These are phyloP conservation scores for Heliothis peltigera DNA, from an alignment of 2,888 invertebrate genomes.

Conservation along the genomic window DNA sequence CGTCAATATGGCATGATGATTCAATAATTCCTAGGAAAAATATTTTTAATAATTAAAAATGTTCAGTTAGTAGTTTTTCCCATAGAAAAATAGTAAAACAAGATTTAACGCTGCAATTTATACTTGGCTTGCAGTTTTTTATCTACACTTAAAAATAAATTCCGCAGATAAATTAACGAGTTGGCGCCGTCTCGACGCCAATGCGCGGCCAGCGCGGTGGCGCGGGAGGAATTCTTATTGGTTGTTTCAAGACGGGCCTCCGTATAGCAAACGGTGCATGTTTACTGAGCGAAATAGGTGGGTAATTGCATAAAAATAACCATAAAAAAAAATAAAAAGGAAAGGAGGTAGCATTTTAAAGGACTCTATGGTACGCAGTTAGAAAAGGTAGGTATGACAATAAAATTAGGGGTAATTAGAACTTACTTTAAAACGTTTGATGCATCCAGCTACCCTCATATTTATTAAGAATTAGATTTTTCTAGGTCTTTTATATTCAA, in stretches of 20 bases:
- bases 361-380: conserved; percentile 16
- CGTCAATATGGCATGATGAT: not conserved
- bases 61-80: not conserved
- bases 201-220: conserved; percentile 57
- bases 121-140: conserved; percentile 25
- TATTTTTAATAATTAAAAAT: not conserved
- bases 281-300: conserved; percentile 19
- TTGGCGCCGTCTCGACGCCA: conserved; percentile 72
- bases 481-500: not conserved
- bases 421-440: conserved; percentile 3
- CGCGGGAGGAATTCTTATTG: conserved; percentile 73
- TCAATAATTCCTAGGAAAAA: not conserved
- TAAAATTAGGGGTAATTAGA: conserved; percentile 3
- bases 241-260: conserved; percentile 73
- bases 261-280: conserved; percentile 49
- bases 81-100: not conserved
- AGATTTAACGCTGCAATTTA: not conserved
- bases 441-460: conserved; percentile 42
- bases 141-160: conserved; percentile 32
- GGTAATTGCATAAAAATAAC: not conserved
- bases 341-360: not conserved
- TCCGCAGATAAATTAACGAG: conserved; percentile 51
- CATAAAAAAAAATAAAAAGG: not conserved
- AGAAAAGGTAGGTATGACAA: conserved; percentile 5
- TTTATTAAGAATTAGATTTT: conserved; percentile 3